Base-by-base conservation (phyloP, 2,113 vertebrate species). In the Xiphias gladius region DNA sequence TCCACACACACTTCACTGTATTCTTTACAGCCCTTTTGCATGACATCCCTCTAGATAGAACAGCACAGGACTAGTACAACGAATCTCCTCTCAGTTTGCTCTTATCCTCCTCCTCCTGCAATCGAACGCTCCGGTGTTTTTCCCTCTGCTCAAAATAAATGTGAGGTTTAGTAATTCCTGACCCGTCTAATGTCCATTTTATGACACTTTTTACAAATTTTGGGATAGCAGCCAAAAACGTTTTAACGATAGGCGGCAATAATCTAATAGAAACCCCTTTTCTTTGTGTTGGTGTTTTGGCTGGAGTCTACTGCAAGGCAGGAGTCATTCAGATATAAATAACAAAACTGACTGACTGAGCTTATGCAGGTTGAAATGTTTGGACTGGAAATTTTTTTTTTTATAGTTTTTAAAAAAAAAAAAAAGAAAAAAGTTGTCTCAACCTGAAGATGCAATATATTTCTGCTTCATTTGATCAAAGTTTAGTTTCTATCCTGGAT, bases 21-120 rank as follows among this genome's bases (percentile, higher is more conserved):
- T 50, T 46, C n/a, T 50, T 62, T 35, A 16, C 59, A 63, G 43
- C 75, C 76, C 48, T 32, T 59, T 84, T 80, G 69, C 71, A 69
- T 46, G 59, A 54, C 28, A 54, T 22, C 28, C 52, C 28, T 66
- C 43, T 24, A 69, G 75, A 66, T 26, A 50, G 52, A 61, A 69
- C 58, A 62, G 20, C n/a, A 41, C 48, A 32, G 19, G 43, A 30
- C 24, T 0, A 10, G 59, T 72, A 41, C 73, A 63, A 39, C 24
- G 66, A 75, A 74, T 57, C n/a, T 55, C 52, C 41, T 83, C 10
- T 58, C 17, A 20, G 39, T 59, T 35, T 7, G 24, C 41, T 76
- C 71, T 74, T 4, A 11, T 71, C 37, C 57, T 74, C 32, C 52
- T 63, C 14, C 37, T 37, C 20, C 28, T 62, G 61, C 4, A 32